A percentile compares a stretch with the other conserved stretches of the same genome.
phyloP scores from a whole-genome alignment of 2,113 vertebrate genomes.

The Semicossyphus pulcher region DNA sequence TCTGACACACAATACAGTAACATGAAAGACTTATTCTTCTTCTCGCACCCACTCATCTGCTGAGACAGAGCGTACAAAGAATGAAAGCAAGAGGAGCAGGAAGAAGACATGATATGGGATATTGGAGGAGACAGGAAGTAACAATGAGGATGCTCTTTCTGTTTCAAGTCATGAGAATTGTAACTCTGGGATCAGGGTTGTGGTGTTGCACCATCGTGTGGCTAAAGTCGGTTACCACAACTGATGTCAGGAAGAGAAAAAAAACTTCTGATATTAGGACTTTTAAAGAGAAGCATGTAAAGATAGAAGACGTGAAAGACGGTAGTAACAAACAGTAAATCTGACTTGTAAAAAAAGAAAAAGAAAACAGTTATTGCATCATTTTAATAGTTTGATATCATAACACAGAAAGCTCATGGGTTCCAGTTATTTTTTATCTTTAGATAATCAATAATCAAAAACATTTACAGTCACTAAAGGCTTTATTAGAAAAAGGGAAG shows the following conservation, averaged over 20 bases:
- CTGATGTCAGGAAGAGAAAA: neutral
- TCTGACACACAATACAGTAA: slow-evolving; percentile 4
- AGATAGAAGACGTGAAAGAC: too few species aligned
- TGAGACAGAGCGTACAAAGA: neutral
- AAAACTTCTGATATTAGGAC: neutral
- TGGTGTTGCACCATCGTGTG: slow-evolving; percentile 44
- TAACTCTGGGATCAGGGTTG: neutral
- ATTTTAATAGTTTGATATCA: neutral
- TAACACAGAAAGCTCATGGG: neutral
- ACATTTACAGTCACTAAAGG: neutral
- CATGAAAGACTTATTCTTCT: slow-evolving; percentile 5
- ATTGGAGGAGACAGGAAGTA: neutral
- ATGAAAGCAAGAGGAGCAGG: neutral
- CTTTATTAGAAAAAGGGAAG: neutral
- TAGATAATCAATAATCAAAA: neutral
- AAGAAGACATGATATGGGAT: neutral
- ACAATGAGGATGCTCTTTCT: neutral
- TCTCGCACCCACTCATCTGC: slow-evolving; percentile 48
- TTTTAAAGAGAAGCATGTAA: too few species aligned
- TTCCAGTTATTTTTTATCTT: slow-evolving; percentile 12
- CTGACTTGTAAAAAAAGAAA: neutral
- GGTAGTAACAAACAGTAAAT: neutral
- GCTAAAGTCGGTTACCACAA: neutral
- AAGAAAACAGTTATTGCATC: neutral
- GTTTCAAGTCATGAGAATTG: neutral